Percentiles rank a stretch among this genome's conserved stretches.
phyloP scores from a whole-genome alignment of 2,888 invertebrate genomes.

The Trilocha varians region DNA sequence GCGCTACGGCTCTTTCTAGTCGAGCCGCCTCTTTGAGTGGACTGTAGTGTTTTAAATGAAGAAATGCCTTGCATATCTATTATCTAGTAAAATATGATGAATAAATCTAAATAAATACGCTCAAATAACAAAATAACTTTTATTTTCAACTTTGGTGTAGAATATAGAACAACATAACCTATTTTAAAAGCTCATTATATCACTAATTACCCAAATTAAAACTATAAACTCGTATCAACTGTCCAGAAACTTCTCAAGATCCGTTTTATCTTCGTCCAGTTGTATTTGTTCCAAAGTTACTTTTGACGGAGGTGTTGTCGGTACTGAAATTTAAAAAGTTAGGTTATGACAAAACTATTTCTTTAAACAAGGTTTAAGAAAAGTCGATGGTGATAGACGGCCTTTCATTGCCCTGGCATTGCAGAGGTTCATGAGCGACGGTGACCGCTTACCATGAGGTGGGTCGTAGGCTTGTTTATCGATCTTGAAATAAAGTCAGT shows the following conservation, averaged over 20 bases:
- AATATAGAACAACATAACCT: slow-evolving; percentile 26
- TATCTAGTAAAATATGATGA: too few species aligned
- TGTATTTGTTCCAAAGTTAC: slow-evolving; percentile 57
- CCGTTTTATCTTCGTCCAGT: slow-evolving; percentile 44
- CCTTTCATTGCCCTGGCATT: too few species aligned
- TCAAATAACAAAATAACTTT: slow-evolving; percentile 23
- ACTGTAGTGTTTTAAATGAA: too few species aligned
- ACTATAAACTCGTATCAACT: slow-evolving; percentile 31
- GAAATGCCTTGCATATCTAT: too few species aligned
- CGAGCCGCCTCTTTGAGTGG: too few species aligned
- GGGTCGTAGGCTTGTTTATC: too few species aligned
- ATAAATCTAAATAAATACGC: not conserved
- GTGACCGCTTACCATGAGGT: too few species aligned
- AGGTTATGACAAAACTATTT: not conserved
- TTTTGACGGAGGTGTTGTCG: slow-evolving; percentile 27
- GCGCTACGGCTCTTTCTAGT: too few species aligned
- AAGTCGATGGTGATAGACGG: not conserved
- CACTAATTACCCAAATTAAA: slow-evolving; percentile 14
- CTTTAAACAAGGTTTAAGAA: too few species aligned
- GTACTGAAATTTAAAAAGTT: slow-evolving; percentile 27
- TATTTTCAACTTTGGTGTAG: slow-evolving; percentile 42
- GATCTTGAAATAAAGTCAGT: too few species aligned
- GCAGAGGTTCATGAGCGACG: too few species aligned
- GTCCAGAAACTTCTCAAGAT: slow-evolving; percentile 56
- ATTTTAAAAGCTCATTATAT: slow-evolving; percentile 21